Evolutionary conservation across 1,140 invertebrate species (phyloP), one percentile per base, ranked within the genome.

Genomic region (Geopemphigus sp.): DNA sequence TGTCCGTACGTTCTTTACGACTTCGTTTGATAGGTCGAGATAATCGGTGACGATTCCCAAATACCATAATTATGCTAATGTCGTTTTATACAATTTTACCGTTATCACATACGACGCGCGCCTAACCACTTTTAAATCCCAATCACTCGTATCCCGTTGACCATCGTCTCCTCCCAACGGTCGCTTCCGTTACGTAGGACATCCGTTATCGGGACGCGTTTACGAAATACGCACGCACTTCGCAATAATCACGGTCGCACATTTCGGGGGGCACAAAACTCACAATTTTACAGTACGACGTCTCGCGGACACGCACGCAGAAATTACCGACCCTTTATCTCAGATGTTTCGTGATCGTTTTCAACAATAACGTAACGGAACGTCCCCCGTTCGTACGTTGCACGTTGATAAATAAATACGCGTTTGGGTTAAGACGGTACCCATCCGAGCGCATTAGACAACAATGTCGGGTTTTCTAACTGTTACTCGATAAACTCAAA

Each of bases 1-100:
- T n/a, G n/a, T 39, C 8, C 8, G 32, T 53, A 17, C 26, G n/a
- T 70, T 50, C 17, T 22, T 70, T 72, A 72, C 50, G 47, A 72
- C 17, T 72, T 72, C 22, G 8, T 8, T 15, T n/a, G 68, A 72
- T 72, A 26, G 15, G 17, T 72, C 32, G 32, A 29, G 29, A 72
- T 53, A 24, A 54, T 54, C 54, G 53, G 47, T 47, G 17, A 17
- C 3, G 68, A 72, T 47, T 54, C 47, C 47, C 68, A 17, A 53
- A 53, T 22, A 29, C 47, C 17, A 54, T 54, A 70, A 54, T 26
- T 54, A 72, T 72, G 68, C 47, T 53, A 54, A 53, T 72, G 15
- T 12, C 47, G 66, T 70, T 72, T 53, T 14, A 26, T 45, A 70
- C 26, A 70, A 70, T 70, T 50, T 70, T 47, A 50, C 32, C 32